Evolutionary conservation across 2,888 invertebrate species (phyloP), one percentile per base, ranked within the genome.

Genomic region (Luperina testacea): DNA sequence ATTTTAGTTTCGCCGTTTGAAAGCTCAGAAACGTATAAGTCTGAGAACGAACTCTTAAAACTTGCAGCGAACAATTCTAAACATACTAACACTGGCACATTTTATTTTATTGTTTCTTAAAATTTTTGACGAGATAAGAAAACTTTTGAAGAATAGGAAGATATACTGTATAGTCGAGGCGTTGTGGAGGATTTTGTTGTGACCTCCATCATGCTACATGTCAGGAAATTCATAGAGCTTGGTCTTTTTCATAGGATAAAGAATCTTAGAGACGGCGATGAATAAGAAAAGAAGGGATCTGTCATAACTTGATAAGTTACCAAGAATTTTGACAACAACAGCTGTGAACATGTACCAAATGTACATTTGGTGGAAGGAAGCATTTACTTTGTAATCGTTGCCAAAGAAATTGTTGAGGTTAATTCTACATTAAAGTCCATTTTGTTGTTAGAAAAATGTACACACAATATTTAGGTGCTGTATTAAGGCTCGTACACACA

Each of bases 1-100:
- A 83, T 72, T 81, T 77, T 81, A 81, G 71, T 84, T 72, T 76
- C 38, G 73, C 68, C 53, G 57, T 75, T 77, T 79, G 53, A 63
- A 78, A 85, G 38, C 78, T 78, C 61, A 68, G 51, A 71, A 79
- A 73, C 63, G 32, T 76, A 68, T 48, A 75, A 48, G 86, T 72
- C 71, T 79, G 48, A 27, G 59, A 72, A 70, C 20, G 45, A 53
- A 75, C 45, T 61, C 70, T 65, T 64, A 68, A 84, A 84, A 80
- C 59, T 75, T 80, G 53, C 38, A 20, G 73, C 53, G 81, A 71
- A 80, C 59, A 68, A 68, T 64, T 75, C 75, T 67, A 85, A 78
- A 73, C 51, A 71, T 68, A 76, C 51, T 65, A 61, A 81, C 48
- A 68, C 71, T 38, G 27, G 51, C 65, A 59, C 71, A 85, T 71